A percentile compares a stretch with the other conserved stretches of the same genome.
Evolutionary conservation across 2,113 vertebrate genomes (phyloP).

Genomic region (Shinisaurus crocodilurus): DNA sequence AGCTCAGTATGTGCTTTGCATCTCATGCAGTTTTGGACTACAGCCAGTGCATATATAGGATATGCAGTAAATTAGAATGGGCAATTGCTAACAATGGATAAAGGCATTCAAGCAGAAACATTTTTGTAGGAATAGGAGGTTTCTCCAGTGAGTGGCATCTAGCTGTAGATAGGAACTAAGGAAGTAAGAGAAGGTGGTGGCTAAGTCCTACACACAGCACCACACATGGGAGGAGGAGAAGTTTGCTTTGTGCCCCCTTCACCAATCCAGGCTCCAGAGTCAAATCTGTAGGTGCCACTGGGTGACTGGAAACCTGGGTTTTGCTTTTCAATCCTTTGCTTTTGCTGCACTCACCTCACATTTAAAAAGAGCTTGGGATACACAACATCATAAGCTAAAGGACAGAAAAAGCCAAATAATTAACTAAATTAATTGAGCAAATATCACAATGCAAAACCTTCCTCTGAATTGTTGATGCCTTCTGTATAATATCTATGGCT

Average conservation of each 20-base stretch:
- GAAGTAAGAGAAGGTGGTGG: not conserved
- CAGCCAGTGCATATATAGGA: not conserved
- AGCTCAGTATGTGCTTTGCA: not conserved
- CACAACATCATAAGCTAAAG: not conserved
- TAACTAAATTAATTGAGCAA: conserved; percentile 37
- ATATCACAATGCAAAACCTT: conserved; percentile 68
- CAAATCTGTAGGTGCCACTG: not conserved
- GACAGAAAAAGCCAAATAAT: conserved; percentile 2
- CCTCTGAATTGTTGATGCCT: not conserved
- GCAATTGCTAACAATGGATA: not conserved
- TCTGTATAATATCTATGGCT: not conserved
- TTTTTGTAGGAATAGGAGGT: not conserved
- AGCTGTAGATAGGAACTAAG: not conserved
- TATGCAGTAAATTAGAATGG: not conserved
- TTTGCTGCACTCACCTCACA: not conserved
- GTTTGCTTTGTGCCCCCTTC: not conserved
- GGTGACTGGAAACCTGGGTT: not conserved
- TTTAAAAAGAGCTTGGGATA: not conserved
- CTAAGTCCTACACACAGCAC: not conserved
- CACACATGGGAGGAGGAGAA: not conserved
- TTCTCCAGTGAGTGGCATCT: not conserved
- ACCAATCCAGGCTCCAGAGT: not conserved
- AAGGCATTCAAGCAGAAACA: not conserved
- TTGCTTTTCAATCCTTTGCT: not conserved
- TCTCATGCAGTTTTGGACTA: not conserved